Evolutionary conservation across 1,140 invertebrate genomes (phyloP).

Genomic region (Proctacanthus coquilletti): DNA sequence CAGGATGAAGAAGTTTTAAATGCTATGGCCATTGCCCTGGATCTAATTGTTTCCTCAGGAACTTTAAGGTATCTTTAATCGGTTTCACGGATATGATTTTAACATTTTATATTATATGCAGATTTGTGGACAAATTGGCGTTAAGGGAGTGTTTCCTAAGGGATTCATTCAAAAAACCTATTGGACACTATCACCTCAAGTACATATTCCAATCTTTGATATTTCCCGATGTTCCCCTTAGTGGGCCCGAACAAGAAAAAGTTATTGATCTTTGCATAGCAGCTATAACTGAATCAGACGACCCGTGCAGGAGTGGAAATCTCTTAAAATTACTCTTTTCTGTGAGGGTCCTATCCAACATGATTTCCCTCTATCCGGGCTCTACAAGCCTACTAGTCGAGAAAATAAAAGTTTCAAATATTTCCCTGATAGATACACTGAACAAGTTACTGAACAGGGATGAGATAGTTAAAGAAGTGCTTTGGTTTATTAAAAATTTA

Average conservation of each 20-base stretch:
- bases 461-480: background rate
- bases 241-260: background rate
- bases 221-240: background rate
- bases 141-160: background rate
- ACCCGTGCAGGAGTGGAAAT: background rate
- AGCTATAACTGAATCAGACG: background rate
- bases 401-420: background rate
- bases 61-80: background rate
- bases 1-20: background rate
- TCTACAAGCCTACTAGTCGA: background rate
- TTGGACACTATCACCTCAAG: too few species aligned
- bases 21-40: background rate
- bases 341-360: background rate
- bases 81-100: background rate
- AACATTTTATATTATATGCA: background rate
- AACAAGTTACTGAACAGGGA: background rate
- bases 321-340: background rate
- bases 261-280: background rate
- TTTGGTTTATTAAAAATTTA: conserved; percentile 1
- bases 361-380: background rate
- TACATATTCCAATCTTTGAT: too few species aligned
- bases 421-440: background rate
- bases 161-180: background rate
- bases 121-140: background rate
- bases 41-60: background rate